Percentiles rank a stretch among this genome's conserved stretches.
Conservation (phyloP, 2,888 invertebrate species). For the Sphinx pinastri region DNA sequence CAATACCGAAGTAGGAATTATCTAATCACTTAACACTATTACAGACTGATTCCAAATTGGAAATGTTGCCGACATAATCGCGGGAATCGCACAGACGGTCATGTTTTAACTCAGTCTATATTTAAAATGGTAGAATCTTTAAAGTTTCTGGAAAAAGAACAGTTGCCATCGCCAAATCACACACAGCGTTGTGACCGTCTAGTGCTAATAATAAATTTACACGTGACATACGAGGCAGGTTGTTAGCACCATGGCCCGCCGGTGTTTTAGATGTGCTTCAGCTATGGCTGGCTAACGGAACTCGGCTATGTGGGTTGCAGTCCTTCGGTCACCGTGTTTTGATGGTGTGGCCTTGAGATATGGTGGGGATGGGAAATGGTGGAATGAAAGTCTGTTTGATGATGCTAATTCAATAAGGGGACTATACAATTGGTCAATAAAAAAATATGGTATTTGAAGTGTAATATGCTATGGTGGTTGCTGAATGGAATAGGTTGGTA, state of each 20-base stretch:
- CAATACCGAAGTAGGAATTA: not conserved
- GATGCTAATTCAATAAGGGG: not conserved
- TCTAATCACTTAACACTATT: not conserved
- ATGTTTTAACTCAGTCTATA: conserved; percentile 40
- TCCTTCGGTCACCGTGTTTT: conserved; percentile 1
- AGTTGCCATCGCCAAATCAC: conserved; percentile 35
- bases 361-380: not conserved
- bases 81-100: conserved; percentile 7
- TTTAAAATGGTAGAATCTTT: conserved; percentile 38
- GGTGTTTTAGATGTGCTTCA: conserved; percentile 39
- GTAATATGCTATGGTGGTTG: too few species aligned
- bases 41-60: conserved; percentile 1
- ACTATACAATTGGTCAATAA: too few species aligned
- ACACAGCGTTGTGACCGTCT: conserved; percentile 41
- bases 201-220: conserved; percentile 59
- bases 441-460: too few species aligned
- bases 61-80: not conserved
- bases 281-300: conserved; percentile 28
- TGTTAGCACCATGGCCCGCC: conserved; percentile 50
- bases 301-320: conserved; percentile 25
- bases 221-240: conserved; percentile 46
- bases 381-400: not conserved
- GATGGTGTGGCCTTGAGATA: conserved; percentile 9
- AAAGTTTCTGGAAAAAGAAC: conserved; percentile 38
- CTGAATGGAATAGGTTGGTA: too few species aligned